These are phyloP conservation scores for Onychostoma macrolepis DNA, from an alignment of 2,113 vertebrate genomes.

Conservation along the genomic window DNA sequence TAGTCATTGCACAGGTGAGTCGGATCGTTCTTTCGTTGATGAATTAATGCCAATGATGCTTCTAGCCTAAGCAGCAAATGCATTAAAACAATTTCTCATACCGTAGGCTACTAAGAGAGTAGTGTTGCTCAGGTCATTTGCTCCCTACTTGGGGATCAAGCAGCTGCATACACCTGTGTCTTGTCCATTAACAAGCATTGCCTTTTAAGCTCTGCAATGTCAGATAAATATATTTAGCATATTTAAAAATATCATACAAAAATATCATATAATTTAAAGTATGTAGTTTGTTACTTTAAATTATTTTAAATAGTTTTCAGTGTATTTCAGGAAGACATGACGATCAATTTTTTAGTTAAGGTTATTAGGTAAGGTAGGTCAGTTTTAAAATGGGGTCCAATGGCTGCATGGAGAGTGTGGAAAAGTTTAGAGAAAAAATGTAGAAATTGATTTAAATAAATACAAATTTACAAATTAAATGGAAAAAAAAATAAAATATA, in stretches of 20 bases:
- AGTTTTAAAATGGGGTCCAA: neutral
- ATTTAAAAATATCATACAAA: slow-evolving; percentile 12
- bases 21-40: neutral
- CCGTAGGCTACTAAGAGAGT: neutral
- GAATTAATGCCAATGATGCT: neutral
- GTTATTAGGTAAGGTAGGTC: neutral
- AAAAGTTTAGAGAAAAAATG: neutral
- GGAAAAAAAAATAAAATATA: neutral
- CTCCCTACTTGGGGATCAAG: neutral
- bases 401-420: neutral
- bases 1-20: neutral
- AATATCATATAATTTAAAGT: too few species aligned
- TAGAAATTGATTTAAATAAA: neutral
- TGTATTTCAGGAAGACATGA: too few species aligned
- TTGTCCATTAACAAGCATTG: neutral
- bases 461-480: neutral
- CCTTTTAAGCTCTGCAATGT: neutral
- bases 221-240: neutral
- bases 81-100: neutral
- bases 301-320: neutral
- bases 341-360: neutral
- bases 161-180: slow-evolving; percentile 1
- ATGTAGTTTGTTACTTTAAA: neutral
- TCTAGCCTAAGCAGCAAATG: neutral
- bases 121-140: neutral